Evolutionary conservation across 2,888 invertebrate genomes (phyloP).

Genomic region (Deilephila porcellus): DNA sequence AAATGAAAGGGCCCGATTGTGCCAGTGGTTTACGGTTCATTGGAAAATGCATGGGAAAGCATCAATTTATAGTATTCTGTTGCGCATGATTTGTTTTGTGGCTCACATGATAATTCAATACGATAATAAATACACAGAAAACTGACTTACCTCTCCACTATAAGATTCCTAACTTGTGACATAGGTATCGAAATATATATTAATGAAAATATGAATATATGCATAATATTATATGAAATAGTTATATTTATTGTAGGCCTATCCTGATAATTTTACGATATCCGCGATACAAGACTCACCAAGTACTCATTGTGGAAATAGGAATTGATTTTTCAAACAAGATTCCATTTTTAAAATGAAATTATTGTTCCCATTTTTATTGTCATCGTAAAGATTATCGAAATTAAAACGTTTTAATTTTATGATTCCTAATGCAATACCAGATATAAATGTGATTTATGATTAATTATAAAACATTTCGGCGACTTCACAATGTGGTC

Average conservation of each 20-base stretch:
- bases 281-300: too few relatives aligned
- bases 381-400: not conserved
- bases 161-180: too few relatives aligned
- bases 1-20: conserved; percentile 45
- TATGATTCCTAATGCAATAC: not conserved
- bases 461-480: not conserved
- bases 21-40: conserved; percentile 40
- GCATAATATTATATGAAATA: too few relatives aligned
- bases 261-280: too few relatives aligned
- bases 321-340: too few relatives aligned
- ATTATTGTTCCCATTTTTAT: not conserved
- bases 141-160: too few relatives aligned
- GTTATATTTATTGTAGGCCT: too few relatives aligned
- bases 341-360: too few relatives aligned
- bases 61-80: conserved; percentile 39
- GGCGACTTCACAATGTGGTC: not conserved
- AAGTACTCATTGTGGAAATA: too few relatives aligned
- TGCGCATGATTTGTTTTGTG: conserved; percentile 44
- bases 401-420: conserved; percentile 10
- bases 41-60: conserved; percentile 44
- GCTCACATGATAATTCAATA: not conserved
- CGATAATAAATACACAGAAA: too few relatives aligned
- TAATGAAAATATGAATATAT: too few relatives aligned
- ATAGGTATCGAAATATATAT: too few relatives aligned
- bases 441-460: conserved; percentile 8